Base-by-base conservation (phyloP, 2,797 vertebrate genomes). In the Corythornis leucogaster region DNA sequence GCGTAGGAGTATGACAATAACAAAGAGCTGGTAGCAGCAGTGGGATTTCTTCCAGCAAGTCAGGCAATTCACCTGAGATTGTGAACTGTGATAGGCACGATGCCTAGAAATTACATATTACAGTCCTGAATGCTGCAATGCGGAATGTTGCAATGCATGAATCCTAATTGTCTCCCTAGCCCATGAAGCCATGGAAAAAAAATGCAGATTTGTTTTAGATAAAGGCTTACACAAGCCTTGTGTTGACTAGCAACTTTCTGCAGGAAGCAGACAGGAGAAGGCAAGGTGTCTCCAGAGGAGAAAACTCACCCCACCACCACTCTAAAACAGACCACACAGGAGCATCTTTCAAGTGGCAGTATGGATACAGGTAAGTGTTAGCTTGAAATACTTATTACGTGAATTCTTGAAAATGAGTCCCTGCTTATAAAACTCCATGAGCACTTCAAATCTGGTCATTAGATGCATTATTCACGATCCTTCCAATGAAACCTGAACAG, bases 1-100 rank as follows among this genome's bases (percentile, higher is more conserved):
- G 12, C 2, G 1, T 48, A 64, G 46, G 25, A 61, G 45, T 38
- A 70, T 2, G 5, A 26, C 26, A 80, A 8, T 26, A 55, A 25
- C 14, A 51, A 77, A 68, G 58, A 86, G 30, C 55, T 0, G 0
- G 25, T 26, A 45, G 51, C 25, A 80, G 51, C 51, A 59, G 38
- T 20, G 50, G 55, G 16, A 46, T 24, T 85, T 42, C 26, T 48
- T 8, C 17, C 38, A 64, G 45, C 14, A 61, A 50, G 45, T n/a
- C 8, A 3, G 25, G 50, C 18, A 35, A 6, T 63, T 59, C 20
- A 18, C 35, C 24, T 7, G 42, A 46, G n/a, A 40, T 4, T 35
- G 30, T 42, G 25, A 31, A 21, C 51, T 54, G 21, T 0, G 0
- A 18, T 68, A 51, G 68, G 31, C 42, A 77, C 0, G 0, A 38